phyloP scores from a whole-genome alignment of 2,888 invertebrate genomes.

The Drosophila demipolita region DNA sequence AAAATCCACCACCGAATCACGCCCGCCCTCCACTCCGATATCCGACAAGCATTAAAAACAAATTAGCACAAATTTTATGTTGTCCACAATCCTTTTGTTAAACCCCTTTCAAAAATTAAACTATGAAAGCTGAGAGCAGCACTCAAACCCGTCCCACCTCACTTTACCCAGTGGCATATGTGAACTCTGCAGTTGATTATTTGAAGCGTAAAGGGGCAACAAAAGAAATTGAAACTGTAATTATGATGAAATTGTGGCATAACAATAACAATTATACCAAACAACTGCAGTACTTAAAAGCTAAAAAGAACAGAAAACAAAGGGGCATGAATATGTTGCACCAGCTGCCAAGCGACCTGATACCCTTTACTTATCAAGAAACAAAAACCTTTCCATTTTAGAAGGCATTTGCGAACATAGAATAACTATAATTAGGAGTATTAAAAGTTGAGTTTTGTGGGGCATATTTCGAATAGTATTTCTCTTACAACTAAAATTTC shows the following conservation, averaged over 20 bases:
- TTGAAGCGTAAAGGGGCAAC: slow-evolving; percentile 31
- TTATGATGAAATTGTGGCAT: slow-evolving; percentile 58
- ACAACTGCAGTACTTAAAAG: slow-evolving; percentile 20
- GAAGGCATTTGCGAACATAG: background rate
- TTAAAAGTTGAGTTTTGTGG: background rate
- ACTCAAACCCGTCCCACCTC: background rate
- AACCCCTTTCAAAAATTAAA: slow-evolving; percentile 12
- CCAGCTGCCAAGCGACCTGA: background rate
- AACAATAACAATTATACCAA: slow-evolving; percentile 27
- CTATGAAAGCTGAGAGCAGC: slow-evolving; percentile 23
- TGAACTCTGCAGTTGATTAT: slow-evolving; percentile 21
- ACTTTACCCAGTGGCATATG: slow-evolving; percentile 27
- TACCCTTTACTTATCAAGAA: background rate
- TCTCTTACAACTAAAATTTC: no score
- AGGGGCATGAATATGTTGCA: slow-evolving; percentile 1
- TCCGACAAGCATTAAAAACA: slow-evolving; percentile 61
- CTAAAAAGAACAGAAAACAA: slow-evolving; percentile 24
- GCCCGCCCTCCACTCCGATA: slow-evolving; percentile 2
- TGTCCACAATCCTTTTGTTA: slow-evolving; percentile 44
- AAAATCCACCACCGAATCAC: background rate
- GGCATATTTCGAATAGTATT: background rate
- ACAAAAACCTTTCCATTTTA: background rate
- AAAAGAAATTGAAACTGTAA: slow-evolving; percentile 69
- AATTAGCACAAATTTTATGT: slow-evolving; percentile 63
- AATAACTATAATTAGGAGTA: background rate